These are phyloP conservation scores for Pygmarrhopalites habei DNA, from an alignment of 1,140 invertebrate genomes.

Conservation along the genomic window DNA sequence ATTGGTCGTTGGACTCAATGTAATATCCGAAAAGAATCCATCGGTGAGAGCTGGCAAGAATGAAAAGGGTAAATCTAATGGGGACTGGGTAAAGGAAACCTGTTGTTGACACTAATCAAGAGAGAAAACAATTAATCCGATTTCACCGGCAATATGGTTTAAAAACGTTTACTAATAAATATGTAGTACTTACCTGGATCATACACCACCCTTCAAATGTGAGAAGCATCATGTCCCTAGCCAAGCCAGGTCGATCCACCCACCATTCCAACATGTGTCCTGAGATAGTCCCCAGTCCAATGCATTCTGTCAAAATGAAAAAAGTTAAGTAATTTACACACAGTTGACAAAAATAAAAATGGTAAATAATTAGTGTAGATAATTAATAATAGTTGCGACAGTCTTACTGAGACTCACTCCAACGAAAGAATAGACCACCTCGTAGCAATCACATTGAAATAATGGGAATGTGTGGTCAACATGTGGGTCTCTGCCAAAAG, in stretches of 20 bases:
- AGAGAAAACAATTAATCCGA: no score
- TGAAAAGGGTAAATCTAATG: slow-evolving; percentile 50
- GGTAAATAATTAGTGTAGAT: no score
- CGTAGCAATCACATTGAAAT: slow-evolving; percentile 60
- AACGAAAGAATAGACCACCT: slow-evolving; percentile 45
- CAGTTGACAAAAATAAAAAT: no score
- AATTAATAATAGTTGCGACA: no score
- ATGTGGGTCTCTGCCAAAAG: no score
- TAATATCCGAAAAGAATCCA: slow-evolving; percentile 56
- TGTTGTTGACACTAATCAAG: slow-evolving; percentile 58
- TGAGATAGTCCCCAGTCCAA: slow-evolving; percentile 56
- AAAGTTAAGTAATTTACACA: no score
- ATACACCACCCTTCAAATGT: slow-evolving; percentile 58
- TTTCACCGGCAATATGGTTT: no score
- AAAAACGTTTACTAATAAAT: no score
- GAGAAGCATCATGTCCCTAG: slow-evolving; percentile 51
- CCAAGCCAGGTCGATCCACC: slow-evolving; percentile 49
- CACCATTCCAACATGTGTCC: slow-evolving; percentile 60
- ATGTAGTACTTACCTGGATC: no score
- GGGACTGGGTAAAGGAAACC: slow-evolving; percentile 42
- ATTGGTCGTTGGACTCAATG: slow-evolving; percentile 4
- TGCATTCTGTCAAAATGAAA: no score
- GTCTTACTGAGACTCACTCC: slow-evolving; percentile 46
- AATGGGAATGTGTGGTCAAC: slow-evolving; percentile 54
- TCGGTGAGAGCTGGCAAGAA: slow-evolving; percentile 57